Base-by-base conservation (phyloP, 2,797 vertebrate species). In the Tarsius wallacei region DNA sequence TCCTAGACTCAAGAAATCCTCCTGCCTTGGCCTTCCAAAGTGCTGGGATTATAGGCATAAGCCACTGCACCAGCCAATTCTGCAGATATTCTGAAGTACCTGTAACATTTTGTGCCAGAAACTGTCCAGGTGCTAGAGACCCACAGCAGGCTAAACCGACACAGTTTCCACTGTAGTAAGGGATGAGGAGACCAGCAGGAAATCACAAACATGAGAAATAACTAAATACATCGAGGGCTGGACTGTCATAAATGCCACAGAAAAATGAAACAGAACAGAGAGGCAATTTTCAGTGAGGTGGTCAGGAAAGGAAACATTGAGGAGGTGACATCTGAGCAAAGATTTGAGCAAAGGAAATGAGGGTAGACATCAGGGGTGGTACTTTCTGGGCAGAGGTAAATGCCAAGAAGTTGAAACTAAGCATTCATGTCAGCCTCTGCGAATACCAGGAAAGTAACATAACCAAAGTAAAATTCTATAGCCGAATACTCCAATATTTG, bases 381-480 rank as follows among this genome's bases (percentile, higher is more conserved):
- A 31, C 17, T 78, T 33, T 89, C 16, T 36, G 93, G 71, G 90
- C 21, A 55, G 31, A 87, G 49, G 15, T 7, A 63, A 76, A 49
- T 24, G 42, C 42, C 91, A 95, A 70, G 64, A 90, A 66, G 53
- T 22, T 55, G 64, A 82, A 24, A 91, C 77, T 28, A 85, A 36
- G 36, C 77, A 85, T 1, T 74, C 33, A 28, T 22, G 15, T 19
- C 10, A 74, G 53, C 51, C 31, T 71, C 42, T 82, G 86, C 2
- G 82, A 53, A 95, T 26, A 80, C 3, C 2, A 81, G 36, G 26
- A 59, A 16, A 81, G 36, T 77, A 87, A 85, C 42, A 53, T 1
- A 89, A 51, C 17, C 15, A 71, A 73, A 71, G 53, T n/a, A 92
- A 90, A 84, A 73, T 15, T 93, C 28, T 91, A 82, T 5, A 87